A percentile compares a stretch with the other conserved stretches of the same genome.
Evolutionary conservation across 2,797 vertebrate genomes (phyloP).

Genomic region (Alfaro cultratus): DNA sequence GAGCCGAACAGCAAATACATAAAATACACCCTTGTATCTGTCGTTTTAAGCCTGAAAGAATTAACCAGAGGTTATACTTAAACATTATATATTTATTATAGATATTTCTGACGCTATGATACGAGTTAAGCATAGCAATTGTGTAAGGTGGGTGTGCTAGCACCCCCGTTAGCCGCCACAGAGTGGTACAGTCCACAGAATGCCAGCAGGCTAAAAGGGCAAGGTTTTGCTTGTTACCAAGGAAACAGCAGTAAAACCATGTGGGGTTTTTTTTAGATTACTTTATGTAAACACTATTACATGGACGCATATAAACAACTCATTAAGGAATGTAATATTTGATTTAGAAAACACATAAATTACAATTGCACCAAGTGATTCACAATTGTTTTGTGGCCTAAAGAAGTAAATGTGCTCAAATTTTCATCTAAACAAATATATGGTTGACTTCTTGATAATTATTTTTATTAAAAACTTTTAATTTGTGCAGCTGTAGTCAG

Average conservation of each 20-base stretch:
- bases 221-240: conserved; percentile 83
- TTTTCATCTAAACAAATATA: not conserved
- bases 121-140: not conserved
- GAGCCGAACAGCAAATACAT: not conserved
- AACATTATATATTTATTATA: fast-evolving
- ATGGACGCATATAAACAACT: conserved; percentile 18
- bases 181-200: conserved; percentile 76
- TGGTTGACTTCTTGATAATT: not conserved
- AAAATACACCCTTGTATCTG: not conserved
- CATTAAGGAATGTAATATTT: not conserved
- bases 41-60: fast-evolving
- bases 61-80: fast-evolving
- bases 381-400: not conserved
- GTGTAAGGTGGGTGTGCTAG: not conserved
- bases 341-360: not conserved
- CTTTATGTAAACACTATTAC: conserved; percentile 33
- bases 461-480: not conserved
- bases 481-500: not conserved
- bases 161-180: conserved; percentile 25
- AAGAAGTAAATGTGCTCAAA: not conserved
- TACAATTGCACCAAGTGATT: not conserved
- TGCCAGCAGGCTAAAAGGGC: conserved; percentile 81
- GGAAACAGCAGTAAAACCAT: conserved; percentile 79
- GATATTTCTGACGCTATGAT: not conserved
- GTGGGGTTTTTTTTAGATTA: conserved; percentile 51